phyloP scores from a whole-genome alignment of 2,113 vertebrate species.

The Jaculus jaculus region DNA sequence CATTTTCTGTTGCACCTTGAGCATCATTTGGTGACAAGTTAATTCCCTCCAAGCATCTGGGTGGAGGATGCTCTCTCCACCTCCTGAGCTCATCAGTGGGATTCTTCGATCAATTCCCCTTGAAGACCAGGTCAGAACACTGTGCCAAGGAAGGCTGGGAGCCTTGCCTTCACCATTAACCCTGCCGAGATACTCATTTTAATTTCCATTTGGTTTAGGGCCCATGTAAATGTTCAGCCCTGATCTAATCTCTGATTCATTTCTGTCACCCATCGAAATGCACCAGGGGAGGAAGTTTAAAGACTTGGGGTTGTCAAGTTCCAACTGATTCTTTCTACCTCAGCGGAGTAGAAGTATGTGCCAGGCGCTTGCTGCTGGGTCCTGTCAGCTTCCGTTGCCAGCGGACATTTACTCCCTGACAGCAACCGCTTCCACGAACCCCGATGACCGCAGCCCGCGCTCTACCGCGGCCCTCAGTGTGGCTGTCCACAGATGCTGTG shows the following conservation, averaged over 20 bases:
- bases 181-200: background rate
- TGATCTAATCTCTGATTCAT: conserved; percentile 63
- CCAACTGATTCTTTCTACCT: background rate
- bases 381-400: background rate
- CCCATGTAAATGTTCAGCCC: conserved; percentile 41
- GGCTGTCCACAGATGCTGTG: background rate
- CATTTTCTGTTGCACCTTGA: background rate
- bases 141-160: background rate
- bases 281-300: background rate
- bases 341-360: background rate
- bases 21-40: conserved; percentile 23
- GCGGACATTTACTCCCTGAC: background rate
- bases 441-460: background rate
- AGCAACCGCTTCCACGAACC: background rate
- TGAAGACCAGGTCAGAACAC: background rate
- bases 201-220: conserved; percentile 50
- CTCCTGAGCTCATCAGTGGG: conserved; percentile 47
- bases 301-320: conserved; percentile 23
- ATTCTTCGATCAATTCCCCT: background rate
- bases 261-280: conserved; percentile 47
- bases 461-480: background rate
- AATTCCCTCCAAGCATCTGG: conserved; percentile 23
- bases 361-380: background rate
- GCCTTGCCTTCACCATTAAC: background rate
- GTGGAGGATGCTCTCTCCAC: background rate